Evolutionary conservation across 53 echinoderm and acorn worm genomes (phyloP), one percentile per base, ranked within the genome.

Genomic region (Glandiceps talaboti): DNA sequence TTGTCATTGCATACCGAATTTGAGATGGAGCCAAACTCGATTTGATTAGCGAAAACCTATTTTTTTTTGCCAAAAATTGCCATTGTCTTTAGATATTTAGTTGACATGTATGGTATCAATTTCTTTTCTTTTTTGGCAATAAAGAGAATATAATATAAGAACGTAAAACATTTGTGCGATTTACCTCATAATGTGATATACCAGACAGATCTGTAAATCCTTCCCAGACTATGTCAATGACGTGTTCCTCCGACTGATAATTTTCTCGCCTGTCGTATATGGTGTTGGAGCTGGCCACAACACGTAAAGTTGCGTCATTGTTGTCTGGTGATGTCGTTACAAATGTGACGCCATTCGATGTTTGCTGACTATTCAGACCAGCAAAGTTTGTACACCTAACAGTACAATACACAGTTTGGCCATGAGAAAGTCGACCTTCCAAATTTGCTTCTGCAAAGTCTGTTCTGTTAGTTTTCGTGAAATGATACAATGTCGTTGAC

Each of bases 311-410:
- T 25, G 86, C 86, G 29, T 30, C 27, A 25, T 72, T 33, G 32
- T 73, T 28, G 28, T 82, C 32, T 26, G 82, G 82, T 0, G 86
- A 32, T 32, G 32, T 26, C 31, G 81, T 86, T 72, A 87, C 33
- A 30, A 87, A 79, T 26, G 87, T 87, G 27, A 87, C 73, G 0
- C 87, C 87, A 33, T 83, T 33, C 25, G 86, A 86, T 29, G 82
- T 74, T 73, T 28, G 77, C 77, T 77, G 28, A 1, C 82, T 75
- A n/a, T 78, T 78, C 14, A 77, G 27, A 28, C 77, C 79, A 28
- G 81, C 86, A 14, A 31, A 25, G 32, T 86, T 86, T 72, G 29
- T 74, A 33, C 86, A 86, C 32, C 26, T 72, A n/a, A 86, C 74
- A 1, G 86, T 86, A 1, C 27, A 29, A 28, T 32, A 86, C 28